These are phyloP conservation scores for Lysiphlebus fabarum DNA, from an alignment of 1,140 invertebrate species.

Conservation along the genomic window DNA sequence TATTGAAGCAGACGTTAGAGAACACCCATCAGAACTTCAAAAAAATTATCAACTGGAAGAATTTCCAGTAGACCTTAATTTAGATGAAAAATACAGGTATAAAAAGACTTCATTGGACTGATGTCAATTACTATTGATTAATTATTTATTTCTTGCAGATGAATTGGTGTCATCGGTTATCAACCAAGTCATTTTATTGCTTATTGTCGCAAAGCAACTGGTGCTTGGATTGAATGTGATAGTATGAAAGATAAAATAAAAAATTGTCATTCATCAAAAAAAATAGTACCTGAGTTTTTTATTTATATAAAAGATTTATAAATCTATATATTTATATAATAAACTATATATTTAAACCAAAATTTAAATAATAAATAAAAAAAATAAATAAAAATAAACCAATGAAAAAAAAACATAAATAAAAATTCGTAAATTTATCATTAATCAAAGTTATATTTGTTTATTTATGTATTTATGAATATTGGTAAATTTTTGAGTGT, in stretches of 20 bases:
- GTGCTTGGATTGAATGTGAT: constrained; percentile 6
- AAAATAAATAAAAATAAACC: too few relatives aligned
- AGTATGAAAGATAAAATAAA: constrained; percentile 1
- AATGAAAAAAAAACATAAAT: too few relatives aligned
- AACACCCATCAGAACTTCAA: background rate
- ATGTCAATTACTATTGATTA: background rate
- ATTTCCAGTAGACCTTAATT: background rate
- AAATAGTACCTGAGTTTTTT: too few relatives aligned
- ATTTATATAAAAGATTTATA: too few relatives aligned
- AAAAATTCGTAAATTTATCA: too few relatives aligned
- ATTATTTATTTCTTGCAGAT: constrained; percentile 11
- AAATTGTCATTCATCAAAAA: too few relatives aligned
- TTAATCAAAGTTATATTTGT: too few relatives aligned
- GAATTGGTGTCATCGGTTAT: constrained; percentile 1
- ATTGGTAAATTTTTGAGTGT: too few relatives aligned
- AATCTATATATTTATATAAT: too few relatives aligned
- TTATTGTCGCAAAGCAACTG: background rate
- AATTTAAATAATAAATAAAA: too few relatives aligned
- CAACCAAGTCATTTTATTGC: constrained; percentile 1
- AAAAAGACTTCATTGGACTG: background rate
- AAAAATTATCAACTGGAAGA: background rate
- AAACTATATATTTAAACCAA: too few relatives aligned
- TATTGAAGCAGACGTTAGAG: constrained; percentile 4
- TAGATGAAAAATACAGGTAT: background rate
- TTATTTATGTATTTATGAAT: too few relatives aligned